A percentile compares a stretch with the other conserved stretches of the same genome.
These are phyloP conservation scores for Charadrius vociferus DNA, from an alignment of 2,113 vertebrate genomes.

Conservation along the genomic window DNA sequence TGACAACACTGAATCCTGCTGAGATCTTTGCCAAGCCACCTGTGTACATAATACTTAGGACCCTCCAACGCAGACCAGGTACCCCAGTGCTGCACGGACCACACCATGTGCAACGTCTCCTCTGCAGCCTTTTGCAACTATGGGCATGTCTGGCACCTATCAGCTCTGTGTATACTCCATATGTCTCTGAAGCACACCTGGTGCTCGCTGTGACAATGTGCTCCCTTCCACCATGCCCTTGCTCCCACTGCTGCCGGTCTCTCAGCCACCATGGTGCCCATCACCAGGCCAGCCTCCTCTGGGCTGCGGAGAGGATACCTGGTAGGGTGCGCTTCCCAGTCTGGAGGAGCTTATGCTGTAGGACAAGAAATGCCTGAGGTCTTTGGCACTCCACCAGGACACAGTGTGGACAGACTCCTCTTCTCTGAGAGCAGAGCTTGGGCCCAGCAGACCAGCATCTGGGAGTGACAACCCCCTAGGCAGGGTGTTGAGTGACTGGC, in stretches of 20 bases:
- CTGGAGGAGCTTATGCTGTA: background rate
- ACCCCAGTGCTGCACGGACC: background rate
- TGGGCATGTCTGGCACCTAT: background rate
- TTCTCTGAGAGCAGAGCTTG: background rate
- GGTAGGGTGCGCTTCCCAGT: background rate
- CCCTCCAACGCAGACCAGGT: background rate
- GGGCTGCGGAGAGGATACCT: background rate
- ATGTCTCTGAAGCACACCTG: background rate
- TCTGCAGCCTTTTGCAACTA: background rate
- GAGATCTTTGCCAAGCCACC: background rate
- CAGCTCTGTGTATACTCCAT: background rate
- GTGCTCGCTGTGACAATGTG: background rate
- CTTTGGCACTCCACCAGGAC: background rate
- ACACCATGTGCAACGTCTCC: background rate
- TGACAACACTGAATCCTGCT: background rate
- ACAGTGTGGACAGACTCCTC: background rate
- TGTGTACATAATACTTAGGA: fast-evolving
- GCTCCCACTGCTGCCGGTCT: background rate
- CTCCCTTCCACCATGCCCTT: background rate
- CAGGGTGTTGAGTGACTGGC: fast-evolving
- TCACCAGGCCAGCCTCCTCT: background rate
- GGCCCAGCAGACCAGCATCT: background rate
- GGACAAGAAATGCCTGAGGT: background rate
- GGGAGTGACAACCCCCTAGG: background rate
- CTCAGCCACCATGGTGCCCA: background rate